phyloP scores from a whole-genome alignment of 1,140 invertebrate species.

The Micrasema minimum region DNA sequence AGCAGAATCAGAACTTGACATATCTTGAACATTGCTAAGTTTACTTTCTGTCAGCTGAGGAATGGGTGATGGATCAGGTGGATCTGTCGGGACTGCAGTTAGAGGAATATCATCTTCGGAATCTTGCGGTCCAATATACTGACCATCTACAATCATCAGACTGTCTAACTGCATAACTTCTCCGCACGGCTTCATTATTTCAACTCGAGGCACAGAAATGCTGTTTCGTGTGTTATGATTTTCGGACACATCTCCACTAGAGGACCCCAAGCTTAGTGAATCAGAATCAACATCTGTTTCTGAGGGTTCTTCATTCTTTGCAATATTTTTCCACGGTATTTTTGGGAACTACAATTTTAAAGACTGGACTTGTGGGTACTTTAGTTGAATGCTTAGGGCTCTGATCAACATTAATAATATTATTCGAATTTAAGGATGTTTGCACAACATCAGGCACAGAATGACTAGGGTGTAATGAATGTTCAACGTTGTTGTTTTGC shows the following conservation, averaged over 20 bases:
- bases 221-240: constrained; percentile 57
- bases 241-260: constrained; percentile 55
- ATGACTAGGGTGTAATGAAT: not conserved
- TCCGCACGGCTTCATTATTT: constrained; percentile 75
- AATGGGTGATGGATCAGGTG: not conserved
- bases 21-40: constrained; percentile 1
- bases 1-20: constrained; percentile 56
- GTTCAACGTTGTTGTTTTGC: not conserved
- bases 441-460: constrained; percentile 63
- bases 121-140: constrained; percentile 59
- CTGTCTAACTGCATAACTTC: constrained; percentile 72
- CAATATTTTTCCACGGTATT: constrained; percentile 69
- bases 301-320: constrained; percentile 57
- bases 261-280: constrained; percentile 68
- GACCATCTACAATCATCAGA: constrained; percentile 65
- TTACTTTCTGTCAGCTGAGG: not conserved
- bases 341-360: constrained; percentile 74
- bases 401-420: constrained; percentile 39
- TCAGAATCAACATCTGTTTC: constrained; percentile 72
- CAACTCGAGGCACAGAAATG: constrained; percentile 69
- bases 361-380: constrained; percentile 64
- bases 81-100: not conserved
- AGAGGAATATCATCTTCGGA: constrained; percentile 55
- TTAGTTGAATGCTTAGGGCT: constrained; percentile 37
- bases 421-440: constrained; percentile 43